Percentiles rank a stretch among this genome's conserved stretches.
phyloP scores from a whole-genome alignment of 2,888 invertebrate species.

The Trilocha varians region DNA sequence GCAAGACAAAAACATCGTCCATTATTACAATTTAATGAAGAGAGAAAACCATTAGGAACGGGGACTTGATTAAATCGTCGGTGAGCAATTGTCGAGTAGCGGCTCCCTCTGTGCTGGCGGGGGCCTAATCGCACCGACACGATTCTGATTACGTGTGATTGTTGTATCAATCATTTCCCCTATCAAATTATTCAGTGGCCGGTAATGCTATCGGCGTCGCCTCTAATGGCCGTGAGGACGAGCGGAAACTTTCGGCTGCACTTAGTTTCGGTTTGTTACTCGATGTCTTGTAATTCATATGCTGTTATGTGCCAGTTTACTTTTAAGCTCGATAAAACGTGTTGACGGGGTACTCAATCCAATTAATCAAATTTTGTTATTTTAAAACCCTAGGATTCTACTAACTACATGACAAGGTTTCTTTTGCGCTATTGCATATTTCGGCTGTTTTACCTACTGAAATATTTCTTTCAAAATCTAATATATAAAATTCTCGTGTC shows the following conservation, averaged over 20 bases:
- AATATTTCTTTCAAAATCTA: no score
- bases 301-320: constrained; percentile 30
- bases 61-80: constrained; percentile 64
- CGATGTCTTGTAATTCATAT: constrained; percentile 61
- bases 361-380: no score
- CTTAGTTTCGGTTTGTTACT: constrained; percentile 69
- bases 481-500: no score
- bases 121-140: constrained; percentile 63
- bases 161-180: constrained; percentile 72
- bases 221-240: constrained; percentile 43
- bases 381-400: no score
- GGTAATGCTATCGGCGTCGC: constrained; percentile 62
- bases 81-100: constrained; percentile 48
- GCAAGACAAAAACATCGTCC: constrained; percentile 53
- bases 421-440: no score
- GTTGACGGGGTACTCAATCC: no score
- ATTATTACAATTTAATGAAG: constrained; percentile 69
- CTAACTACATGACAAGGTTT: no score
- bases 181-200: constrained; percentile 71
- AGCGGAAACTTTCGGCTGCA: constrained; percentile 61
- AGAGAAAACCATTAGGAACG: constrained; percentile 60
- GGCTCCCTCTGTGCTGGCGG: constrained; percentile 42
- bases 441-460: no score
- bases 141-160: constrained; percentile 68
- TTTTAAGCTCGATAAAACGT: no score